Conservation (phyloP, 2,888 invertebrate genomes). For the Dioctria linearis region DNA sequence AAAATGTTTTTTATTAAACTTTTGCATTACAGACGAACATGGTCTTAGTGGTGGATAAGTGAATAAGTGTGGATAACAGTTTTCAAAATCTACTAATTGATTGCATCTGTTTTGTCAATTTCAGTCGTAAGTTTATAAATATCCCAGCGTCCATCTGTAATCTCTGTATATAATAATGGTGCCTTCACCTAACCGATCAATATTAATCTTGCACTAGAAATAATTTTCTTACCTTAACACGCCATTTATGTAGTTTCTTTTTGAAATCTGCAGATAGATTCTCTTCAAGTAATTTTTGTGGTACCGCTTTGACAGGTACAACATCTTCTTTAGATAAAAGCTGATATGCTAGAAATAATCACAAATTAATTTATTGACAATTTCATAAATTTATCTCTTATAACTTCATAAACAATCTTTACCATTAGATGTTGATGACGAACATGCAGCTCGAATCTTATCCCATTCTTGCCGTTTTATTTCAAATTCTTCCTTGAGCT, state of each 20-base stretch:
- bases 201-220: no score
- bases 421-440: slow-evolving; percentile 60
- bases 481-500: slow-evolving; percentile 83
- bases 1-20: no score
- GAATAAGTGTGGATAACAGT: no score
- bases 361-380: neutral
- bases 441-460: slow-evolving; percentile 65
- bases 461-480: slow-evolving; percentile 80
- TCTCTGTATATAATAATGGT: no score
- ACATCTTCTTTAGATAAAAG: slow-evolving; percentile 65
- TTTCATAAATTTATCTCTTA: neutral
- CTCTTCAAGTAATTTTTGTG: slow-evolving; percentile 73
- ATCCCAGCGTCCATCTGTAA: no score
- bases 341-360: slow-evolving; percentile 60
- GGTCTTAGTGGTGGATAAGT: no score
- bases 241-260: slow-evolving; percentile 90
- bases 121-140: no score
- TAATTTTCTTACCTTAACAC: slow-evolving; percentile 72
- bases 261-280: slow-evolving; percentile 85
- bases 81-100: no score
- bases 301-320: slow-evolving; percentile 63
- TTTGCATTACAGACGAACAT: no score
- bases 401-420: neutral
- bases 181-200: no score
- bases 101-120: no score